A percentile compares a stretch with the other conserved stretches of the same genome.
Evolutionary conservation across 1,140 invertebrate genomes (phyloP).

Genomic region (Sycophila sp.): DNA sequence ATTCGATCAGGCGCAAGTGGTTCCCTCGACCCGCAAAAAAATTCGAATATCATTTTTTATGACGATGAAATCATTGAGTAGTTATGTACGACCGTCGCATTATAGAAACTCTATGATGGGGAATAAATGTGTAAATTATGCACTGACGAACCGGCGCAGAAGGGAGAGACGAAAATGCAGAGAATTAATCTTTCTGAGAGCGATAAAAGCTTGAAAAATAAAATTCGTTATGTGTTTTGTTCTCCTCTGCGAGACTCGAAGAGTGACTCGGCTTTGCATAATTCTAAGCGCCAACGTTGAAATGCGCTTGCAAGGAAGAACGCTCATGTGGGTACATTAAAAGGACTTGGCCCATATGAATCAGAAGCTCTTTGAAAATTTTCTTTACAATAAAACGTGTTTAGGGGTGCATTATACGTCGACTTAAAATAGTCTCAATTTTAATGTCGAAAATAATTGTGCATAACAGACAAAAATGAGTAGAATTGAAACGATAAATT

Average conservation of each 20-base stretch:
- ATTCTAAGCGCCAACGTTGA: neutral
- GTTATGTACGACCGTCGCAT: neutral
- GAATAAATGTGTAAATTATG: conserved; percentile 24
- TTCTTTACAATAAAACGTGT: no score
- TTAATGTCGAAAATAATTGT: neutral
- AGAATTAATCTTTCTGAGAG: conserved; percentile 25
- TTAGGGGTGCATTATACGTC: neutral
- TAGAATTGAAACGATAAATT: neutral
- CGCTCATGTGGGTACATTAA: neutral
- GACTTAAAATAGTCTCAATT: neutral
- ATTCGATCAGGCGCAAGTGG: no score
- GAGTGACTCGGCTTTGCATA: conserved; percentile 11
- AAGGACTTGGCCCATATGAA: neutral
- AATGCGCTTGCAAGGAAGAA: neutral
- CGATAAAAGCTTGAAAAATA: conserved; percentile 21
- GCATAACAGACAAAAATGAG: neutral
- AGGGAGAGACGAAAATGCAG: neutral
- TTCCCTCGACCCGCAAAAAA: no score
- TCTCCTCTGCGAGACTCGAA: no score
- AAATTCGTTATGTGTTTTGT: conserved; percentile 10
- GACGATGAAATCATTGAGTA: conserved; percentile 17
- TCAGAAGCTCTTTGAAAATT: neutral
- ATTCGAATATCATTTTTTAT: conserved; percentile 23
- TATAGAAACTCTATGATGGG: neutral
- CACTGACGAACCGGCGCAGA: neutral